A percentile compares a stretch with the other conserved stretches of the same genome.
These are phyloP conservation scores for Hemicordylus capensis DNA, from an alignment of 2,113 vertebrate genomes.

Conservation along the genomic window DNA sequence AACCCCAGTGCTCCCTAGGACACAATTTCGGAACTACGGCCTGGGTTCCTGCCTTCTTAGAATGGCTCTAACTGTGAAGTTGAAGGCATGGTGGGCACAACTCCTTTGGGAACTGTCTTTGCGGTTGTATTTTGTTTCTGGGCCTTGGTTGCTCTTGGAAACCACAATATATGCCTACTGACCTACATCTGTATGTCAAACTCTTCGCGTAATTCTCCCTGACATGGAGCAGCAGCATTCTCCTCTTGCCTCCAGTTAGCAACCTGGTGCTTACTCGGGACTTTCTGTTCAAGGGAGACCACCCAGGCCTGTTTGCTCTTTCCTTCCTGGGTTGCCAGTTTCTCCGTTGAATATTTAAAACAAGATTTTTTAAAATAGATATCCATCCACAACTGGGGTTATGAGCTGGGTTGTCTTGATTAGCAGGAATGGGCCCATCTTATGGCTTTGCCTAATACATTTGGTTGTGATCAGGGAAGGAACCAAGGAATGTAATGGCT, in stretches of 20 bases:
- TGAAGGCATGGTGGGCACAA: fast-evolving
- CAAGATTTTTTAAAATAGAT: neutral
- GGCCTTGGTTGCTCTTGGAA: neutral
- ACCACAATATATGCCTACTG: neutral
- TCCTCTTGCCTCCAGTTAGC: neutral
- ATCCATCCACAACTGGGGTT: neutral
- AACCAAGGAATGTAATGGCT: neutral
- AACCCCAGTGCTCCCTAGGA: too few relatives aligned
- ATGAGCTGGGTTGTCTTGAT: too few relatives aligned
- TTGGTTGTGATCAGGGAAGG: neutral
- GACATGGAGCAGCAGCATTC: neutral
- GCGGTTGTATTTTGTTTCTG: neutral
- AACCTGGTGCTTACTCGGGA: fast-evolving
- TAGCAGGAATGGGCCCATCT: neutral
- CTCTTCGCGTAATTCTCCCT: neutral
- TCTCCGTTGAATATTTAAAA: neutral
- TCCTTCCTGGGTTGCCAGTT: neutral
- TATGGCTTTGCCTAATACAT: neutral
- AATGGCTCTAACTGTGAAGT: neutral
- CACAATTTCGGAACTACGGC: too few relatives aligned
- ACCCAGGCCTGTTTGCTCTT: neutral
- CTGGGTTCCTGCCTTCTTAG: neutral
- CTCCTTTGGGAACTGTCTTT: neutral
- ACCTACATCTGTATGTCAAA: neutral
- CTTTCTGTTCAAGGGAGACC: neutral